These are phyloP conservation scores for Paramuricea clavata DNA, from an alignment of 92 coral and sea anemone species.

Conservation along the genomic window DNA sequence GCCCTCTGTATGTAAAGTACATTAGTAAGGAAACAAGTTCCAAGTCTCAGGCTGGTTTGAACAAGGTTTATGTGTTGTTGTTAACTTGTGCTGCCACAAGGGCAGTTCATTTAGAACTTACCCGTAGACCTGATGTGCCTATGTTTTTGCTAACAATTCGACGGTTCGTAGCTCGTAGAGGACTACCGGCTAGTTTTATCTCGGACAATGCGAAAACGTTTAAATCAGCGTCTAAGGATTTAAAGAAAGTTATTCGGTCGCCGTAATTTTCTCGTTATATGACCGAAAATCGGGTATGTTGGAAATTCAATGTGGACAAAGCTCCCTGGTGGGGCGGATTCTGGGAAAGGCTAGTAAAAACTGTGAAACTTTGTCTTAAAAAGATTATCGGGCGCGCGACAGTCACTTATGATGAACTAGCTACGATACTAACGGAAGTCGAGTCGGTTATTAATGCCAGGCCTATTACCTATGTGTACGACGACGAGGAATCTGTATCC, in stretches of 20 bases:
- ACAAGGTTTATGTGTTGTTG: not conserved
- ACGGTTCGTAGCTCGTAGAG: slow-evolving; percentile 15
- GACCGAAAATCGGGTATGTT: slow-evolving; percentile 53
- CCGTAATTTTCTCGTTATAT: not conserved
- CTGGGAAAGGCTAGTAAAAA: slow-evolving; percentile 74
- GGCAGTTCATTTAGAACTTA: slow-evolving; percentile 29
- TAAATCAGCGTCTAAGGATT: not conserved
- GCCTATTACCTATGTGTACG: slow-evolving; percentile 38
- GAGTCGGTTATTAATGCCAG: slow-evolving; percentile 60
- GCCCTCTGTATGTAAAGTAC: slow-evolving; percentile 54
- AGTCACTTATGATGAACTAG: slow-evolving; percentile 42
- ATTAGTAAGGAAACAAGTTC: not conserved
- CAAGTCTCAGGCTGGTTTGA: not conserved
- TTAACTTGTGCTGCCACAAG: slow-evolving; percentile 19
- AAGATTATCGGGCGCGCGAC: slow-evolving; percentile 66
- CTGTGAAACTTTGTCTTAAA: slow-evolving; percentile 62
- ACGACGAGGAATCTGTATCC: not conserved
- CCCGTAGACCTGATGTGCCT: not conserved
- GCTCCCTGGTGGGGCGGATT: slow-evolving; percentile 85
- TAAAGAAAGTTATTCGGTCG: not conserved
- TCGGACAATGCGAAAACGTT: slow-evolving; percentile 28
- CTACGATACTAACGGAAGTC: slow-evolving; percentile 62
- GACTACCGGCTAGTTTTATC: slow-evolving; percentile 1
- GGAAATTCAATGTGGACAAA: slow-evolving; percentile 68
- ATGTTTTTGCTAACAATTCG: not conserved